phyloP scores from a whole-genome alignment of 2,888 invertebrate genomes.

The Polia nebulosa region DNA sequence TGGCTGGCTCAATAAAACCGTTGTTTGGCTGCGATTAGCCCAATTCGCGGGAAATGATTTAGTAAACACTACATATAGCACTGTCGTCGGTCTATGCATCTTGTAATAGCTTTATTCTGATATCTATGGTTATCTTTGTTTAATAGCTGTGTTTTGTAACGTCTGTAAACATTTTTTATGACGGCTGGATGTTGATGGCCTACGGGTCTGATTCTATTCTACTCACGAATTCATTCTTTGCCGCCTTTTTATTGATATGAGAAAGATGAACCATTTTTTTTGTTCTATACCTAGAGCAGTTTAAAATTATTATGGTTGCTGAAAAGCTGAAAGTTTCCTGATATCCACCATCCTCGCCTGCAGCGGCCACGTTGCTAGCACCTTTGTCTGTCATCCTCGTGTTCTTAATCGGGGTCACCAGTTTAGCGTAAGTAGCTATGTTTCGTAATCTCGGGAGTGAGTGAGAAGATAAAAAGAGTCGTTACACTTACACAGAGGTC shows the following conservation, averaged over 20 bases:
- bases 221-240: conserved; percentile 10
- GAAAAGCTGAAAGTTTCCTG: too few species aligned
- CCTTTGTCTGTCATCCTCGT: too few species aligned
- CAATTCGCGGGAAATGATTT: conserved; percentile 62
- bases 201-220: background rate
- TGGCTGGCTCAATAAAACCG: conserved; percentile 63
- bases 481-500: too few species aligned
- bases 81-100: conserved; percentile 30
- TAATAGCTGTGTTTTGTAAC: conserved; percentile 7
- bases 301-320: background rate
- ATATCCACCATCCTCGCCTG: too few species aligned
- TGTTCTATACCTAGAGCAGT: background rate
- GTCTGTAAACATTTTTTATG: background rate
- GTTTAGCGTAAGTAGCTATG: too few species aligned
- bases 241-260: background rate
- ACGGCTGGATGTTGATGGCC: background rate
- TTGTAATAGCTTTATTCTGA: conserved; percentile 22
- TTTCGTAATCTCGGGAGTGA: too few species aligned
- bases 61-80: conserved; percentile 45
- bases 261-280: background rate
- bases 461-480: too few species aligned
- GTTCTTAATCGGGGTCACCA: too few species aligned
- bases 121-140: conserved; percentile 20
- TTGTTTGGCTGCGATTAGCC: conserved; percentile 61
- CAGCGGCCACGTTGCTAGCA: too few species aligned